Percentiles rank a stretch among this genome's conserved stretches.
These are phyloP conservation scores for Mimachlamys varia DNA, from an alignment of 2,888 invertebrate species.

Conservation along the genomic window DNA sequence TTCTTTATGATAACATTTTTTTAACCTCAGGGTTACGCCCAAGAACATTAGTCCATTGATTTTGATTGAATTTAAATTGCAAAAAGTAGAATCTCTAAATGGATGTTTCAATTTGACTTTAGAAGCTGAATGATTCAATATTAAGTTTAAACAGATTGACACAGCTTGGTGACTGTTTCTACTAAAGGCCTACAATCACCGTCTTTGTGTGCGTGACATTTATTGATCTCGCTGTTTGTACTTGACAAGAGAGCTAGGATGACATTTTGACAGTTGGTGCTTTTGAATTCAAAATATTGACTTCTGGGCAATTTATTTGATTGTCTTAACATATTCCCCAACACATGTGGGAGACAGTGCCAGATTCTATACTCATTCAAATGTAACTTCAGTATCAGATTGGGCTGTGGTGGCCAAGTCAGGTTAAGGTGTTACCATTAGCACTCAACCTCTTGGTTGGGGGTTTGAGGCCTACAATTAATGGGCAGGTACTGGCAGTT, in stretches of 20 bases:
- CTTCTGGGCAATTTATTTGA: background rate
- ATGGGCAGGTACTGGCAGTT: too few species aligned
- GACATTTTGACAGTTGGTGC: conserved; percentile 18
- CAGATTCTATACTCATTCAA: background rate
- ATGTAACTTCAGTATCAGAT: background rate
- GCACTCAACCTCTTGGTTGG: too few species aligned
- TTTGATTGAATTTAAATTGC: background rate
- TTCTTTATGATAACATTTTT: too few species aligned
- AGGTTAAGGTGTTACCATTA: too few species aligned
- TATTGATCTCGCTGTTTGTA: background rate
- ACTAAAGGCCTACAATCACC: background rate
- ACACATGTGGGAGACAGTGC: background rate
- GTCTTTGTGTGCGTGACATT: background rate
- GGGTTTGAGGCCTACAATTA: too few species aligned
- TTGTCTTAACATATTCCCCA: background rate
- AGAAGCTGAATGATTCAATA: background rate
- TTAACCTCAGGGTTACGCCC: too few species aligned
- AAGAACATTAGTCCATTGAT: too few species aligned
- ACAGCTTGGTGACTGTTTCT: background rate
- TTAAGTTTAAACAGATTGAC: background rate
- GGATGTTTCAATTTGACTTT: background rate
- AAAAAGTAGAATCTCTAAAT: background rate
- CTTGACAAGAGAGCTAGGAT: background rate
- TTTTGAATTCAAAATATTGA: conserved; percentile 29
- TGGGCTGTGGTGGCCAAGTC: too few species aligned